A percentile compares a stretch with the other conserved stretches of the same genome.
phyloP scores from a whole-genome alignment of 2,113 vertebrate genomes.

The Scomber japonicus region DNA sequence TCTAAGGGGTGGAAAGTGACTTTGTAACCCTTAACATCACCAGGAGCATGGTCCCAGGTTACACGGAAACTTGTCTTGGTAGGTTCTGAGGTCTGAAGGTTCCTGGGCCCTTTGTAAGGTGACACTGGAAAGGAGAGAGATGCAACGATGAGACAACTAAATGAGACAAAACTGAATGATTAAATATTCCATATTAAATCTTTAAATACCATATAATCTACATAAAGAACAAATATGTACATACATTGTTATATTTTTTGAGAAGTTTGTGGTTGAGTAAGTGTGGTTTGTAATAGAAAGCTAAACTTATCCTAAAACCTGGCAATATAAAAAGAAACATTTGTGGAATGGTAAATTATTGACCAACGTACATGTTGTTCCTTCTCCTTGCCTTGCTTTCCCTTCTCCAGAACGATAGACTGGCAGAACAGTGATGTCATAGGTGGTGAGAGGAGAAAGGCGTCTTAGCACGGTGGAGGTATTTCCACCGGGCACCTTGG shows the following conservation, averaged over 20 bases:
- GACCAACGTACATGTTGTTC: conserved; percentile 92
- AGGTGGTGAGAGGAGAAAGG: conserved; percentile 91
- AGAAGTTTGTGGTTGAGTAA: not conserved
- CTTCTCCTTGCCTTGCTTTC: conserved; percentile 92
- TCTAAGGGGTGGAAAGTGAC: conserved; percentile 92
- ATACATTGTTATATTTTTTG: not conserved
- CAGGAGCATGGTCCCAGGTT: conserved; percentile 95
- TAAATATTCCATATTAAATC: no score
- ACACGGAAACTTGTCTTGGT: conserved; percentile 96
- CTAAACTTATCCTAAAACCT: not conserved
- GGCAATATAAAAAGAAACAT: not conserved
- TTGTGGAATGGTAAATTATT: conserved; percentile 11
- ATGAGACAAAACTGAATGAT: not conserved
- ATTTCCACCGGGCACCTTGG: conserved; percentile 88
- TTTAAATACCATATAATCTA: no score
- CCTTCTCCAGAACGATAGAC: conserved; percentile 93
- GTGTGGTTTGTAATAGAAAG: not conserved
- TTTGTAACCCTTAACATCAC: conserved; percentile 94
- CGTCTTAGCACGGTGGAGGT: conserved; percentile 89
- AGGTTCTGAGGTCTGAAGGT: conserved; percentile 95
- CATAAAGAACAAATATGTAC: no score
- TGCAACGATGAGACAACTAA: not conserved
- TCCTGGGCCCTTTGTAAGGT: conserved; percentile 93
- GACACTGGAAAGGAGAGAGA: conserved; percentile 85
- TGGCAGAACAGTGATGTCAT: conserved; percentile 92